Evolutionary conservation across 2,888 invertebrate species (phyloP).

Genomic region (Himalopsyche anomala): DNA sequence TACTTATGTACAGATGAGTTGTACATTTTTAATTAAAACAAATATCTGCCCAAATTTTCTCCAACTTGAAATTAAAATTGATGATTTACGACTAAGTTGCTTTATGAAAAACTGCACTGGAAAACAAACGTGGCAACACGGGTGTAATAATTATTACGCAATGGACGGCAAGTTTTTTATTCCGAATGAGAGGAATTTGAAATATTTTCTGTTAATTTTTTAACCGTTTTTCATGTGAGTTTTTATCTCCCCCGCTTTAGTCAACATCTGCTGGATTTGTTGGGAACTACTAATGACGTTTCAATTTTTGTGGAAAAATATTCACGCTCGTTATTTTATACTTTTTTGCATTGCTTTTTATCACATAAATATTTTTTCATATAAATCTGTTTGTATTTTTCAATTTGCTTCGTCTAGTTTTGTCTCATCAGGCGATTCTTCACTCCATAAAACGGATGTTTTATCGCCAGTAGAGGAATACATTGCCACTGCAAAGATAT

Average conservation of each 20-base stretch:
- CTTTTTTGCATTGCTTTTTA: neutral
- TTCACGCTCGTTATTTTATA: neutral
- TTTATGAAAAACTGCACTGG: neutral
- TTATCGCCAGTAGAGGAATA: no score
- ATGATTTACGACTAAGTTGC: slow-evolving; percentile 3
- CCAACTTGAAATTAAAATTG: neutral
- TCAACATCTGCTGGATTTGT: slow-evolving; percentile 6
- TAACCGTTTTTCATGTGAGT: neutral
- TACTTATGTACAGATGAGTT: no score
- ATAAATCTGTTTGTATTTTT: no score
- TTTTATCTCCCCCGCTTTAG: neutral
- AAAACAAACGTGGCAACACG: neutral
- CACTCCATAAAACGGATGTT: no score
- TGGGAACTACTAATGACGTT: slow-evolving; percentile 3
- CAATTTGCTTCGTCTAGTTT: no score
- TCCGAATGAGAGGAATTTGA: neutral
- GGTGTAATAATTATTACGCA: slow-evolving; percentile 20
- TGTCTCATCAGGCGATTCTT: no score
- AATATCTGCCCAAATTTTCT: neutral
- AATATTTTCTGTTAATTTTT: slow-evolving; percentile 27
- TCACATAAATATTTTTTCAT: neutral
- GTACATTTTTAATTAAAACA: no score
- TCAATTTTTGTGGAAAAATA: neutral
- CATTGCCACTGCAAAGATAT: no score
- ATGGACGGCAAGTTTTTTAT: neutral